phyloP scores from a whole-genome alignment of 2,113 vertebrate species.

The Brachyhypopomus occidentalis region DNA sequence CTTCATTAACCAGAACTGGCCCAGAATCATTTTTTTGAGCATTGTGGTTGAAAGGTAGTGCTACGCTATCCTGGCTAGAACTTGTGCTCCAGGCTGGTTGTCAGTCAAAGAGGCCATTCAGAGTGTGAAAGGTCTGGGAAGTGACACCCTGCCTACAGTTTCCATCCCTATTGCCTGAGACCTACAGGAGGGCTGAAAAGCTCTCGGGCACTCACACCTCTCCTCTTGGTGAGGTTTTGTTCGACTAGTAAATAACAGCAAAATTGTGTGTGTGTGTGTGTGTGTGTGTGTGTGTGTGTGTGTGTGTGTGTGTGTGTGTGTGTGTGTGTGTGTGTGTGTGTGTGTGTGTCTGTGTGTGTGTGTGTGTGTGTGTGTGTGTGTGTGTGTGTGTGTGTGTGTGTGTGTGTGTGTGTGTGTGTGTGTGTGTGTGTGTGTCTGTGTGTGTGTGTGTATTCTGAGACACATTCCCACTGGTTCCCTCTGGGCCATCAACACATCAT shows the following conservation, averaged over 20 bases:
- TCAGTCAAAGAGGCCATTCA: neutral
- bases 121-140: neutral
- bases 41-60: neutral
- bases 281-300: neutral
- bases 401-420: no score
- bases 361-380: no score
- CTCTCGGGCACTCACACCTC: no score
- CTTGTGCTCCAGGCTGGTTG: slow-evolving; percentile 3
- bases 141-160: neutral
- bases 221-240: no score
- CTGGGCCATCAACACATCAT: neutral
- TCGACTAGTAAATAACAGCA: no score
- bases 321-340: no score
- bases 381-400: no score
- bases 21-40: slow-evolving; percentile 6
- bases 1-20: slow-evolving; percentile 39
- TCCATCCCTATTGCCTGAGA: neutral
- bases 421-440: neutral
- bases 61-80: slow-evolving; percentile 26
- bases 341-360: no score
- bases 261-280: no score
- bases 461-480: neutral
- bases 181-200: no score
- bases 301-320: neutral
- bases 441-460: slow-evolving; percentile 6